phyloP scores from a whole-genome alignment of 2,797 vertebrate species.

The Schizopygopsis pylzovi region DNA sequence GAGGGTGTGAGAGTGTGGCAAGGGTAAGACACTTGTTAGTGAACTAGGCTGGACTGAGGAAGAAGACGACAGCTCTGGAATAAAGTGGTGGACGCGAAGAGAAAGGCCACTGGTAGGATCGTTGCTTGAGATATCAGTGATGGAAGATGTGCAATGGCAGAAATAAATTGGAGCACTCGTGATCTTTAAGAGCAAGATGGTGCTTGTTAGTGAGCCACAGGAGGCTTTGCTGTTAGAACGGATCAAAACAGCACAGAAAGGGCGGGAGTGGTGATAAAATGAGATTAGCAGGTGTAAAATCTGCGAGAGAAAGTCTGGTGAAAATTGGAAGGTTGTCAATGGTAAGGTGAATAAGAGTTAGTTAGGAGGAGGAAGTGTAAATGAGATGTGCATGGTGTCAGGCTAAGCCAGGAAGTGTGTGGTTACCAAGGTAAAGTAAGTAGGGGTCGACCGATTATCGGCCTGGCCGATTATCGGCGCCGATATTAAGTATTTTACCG shows the following conservation, averaged over 20 bases:
- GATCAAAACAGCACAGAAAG: slow-evolving; percentile 44
- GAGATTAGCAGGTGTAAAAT: slow-evolving; percentile 54
- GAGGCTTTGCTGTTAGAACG: slow-evolving; percentile 25
- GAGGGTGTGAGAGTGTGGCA: slow-evolving; percentile 8
- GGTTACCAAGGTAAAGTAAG: slow-evolving; percentile 28
- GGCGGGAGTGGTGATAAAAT: slow-evolving; percentile 38
- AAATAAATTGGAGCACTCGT: slow-evolving; percentile 50
- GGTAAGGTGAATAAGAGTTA: slow-evolving; percentile 40
- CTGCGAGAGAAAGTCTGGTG: slow-evolving; percentile 37
- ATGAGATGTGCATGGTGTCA: slow-evolving; percentile 29
- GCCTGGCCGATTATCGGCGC: too few species aligned
- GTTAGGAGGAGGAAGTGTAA: slow-evolving; percentile 34
- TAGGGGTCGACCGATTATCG: too few species aligned
- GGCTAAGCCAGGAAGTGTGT: slow-evolving; percentile 31
- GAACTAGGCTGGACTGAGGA: slow-evolving; percentile 34
- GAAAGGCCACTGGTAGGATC: slow-evolving; percentile 21
- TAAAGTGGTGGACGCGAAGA: slow-evolving; percentile 33
- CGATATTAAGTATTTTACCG: too few species aligned
- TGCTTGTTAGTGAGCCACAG: slow-evolving; percentile 51
- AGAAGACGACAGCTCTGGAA: slow-evolving; percentile 28
- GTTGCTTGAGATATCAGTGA: slow-evolving; percentile 44
- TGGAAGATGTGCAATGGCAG: slow-evolving; percentile 41
- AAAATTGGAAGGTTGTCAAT: slow-evolving; percentile 55
- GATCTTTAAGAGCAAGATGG: slow-evolving; percentile 45
- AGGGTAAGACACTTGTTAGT: slow-evolving; percentile 52